Base-by-base conservation (phyloP, 2,113 vertebrate genomes). In the Protomyctophum bolini region DNA sequence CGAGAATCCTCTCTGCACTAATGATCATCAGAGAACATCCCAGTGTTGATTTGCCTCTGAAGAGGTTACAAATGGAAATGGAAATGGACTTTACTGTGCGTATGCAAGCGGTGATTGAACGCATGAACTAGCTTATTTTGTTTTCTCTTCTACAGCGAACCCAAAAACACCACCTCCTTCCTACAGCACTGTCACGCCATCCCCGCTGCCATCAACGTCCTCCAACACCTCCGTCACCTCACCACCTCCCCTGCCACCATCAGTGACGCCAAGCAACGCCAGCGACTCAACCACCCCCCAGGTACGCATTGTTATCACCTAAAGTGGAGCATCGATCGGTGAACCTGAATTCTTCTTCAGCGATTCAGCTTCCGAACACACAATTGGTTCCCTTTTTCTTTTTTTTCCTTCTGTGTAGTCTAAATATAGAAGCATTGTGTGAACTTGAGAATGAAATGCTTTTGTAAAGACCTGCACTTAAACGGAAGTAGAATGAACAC, bases 151-250 rank as follows among this genome's bases (percentile, higher is more conserved):
- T 21, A 21, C 10, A 10, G 66, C 14, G 28, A 80, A 58, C 21
- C 21, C 66, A 70, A 75, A 80, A 6, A 71, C 63, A 28, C 81
- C 76, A 50, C 81, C 86, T 1, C 84, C 88, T 3, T 72, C 86
- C 11, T 76, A 82, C 78, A 70, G 11, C 1, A 50, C 57, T 7
- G 77, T 68, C 61, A 79, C 87, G 33, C 4, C 33, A 41, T 6
- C 33, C 33, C 33, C 33, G 5, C 33, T 41, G 33, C 5, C 33
- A 41, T 41, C 5, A 3, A 4, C 33, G 4, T 6, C 33, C 21
- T 21, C 3, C 33, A 41, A 4, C 33, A 41, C 5, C 33, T 4
- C 33, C 33, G 33, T 41, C 33, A 41, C 33, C 21, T 21, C 21
- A 21, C 65, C 63, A 8, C 0, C 68, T 12, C 59, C 47, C 0